Base-by-base conservation (phyloP, 2,888 invertebrate species). In the Caenorhabditis wallacei region DNA sequence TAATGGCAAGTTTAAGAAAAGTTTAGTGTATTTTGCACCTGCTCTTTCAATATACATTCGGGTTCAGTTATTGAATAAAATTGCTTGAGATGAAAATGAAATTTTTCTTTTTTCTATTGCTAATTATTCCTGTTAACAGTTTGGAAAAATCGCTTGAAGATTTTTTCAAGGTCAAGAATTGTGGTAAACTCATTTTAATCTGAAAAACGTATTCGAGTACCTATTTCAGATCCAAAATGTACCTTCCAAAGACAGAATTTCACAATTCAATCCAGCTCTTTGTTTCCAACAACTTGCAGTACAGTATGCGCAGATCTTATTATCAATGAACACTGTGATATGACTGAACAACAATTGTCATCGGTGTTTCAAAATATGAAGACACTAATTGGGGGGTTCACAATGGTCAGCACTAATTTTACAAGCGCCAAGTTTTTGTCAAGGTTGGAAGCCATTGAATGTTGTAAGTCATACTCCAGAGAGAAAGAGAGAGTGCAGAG, bases 391-490 rank as follows among this genome's bases (percentile, higher is more conserved):
- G 61, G 61, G n/a, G 26, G 26, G 1, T 7, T 63, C 2, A 22
- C 16, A 13, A 18, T 64, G 35, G 13, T 64, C 1, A 10, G n/a
- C 8, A 51, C 35, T 16, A 51, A 20, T 5, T 30, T 35, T 13
- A 64, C 46, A 11, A 64, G 48, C 18, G 18, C 5, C 1, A 64
- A 51, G 4, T 64, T 64, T 35, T 26, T 64, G 48, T 30, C 26
- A 20, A 35, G 48, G 0, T 20, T 64, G 48, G 64, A 64, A 7
- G 16, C 56, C 3, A 30, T 56, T 3, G 56, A 56, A n/a, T 56
- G 56, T 56, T 20, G 56, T 56, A 10, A 56, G 53, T 53, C 18
- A n/a, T n/a, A n/a, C n/a, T n/a, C n/a, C n/a, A n/a, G n/a, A n/a
- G n/a, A n/a, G n/a, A 24, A 20, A 20, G 20, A 48, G 5, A 20